Evolutionary conservation across 1,140 invertebrate species (phyloP).

Genomic region (Sycophaga agraensis): DNA sequence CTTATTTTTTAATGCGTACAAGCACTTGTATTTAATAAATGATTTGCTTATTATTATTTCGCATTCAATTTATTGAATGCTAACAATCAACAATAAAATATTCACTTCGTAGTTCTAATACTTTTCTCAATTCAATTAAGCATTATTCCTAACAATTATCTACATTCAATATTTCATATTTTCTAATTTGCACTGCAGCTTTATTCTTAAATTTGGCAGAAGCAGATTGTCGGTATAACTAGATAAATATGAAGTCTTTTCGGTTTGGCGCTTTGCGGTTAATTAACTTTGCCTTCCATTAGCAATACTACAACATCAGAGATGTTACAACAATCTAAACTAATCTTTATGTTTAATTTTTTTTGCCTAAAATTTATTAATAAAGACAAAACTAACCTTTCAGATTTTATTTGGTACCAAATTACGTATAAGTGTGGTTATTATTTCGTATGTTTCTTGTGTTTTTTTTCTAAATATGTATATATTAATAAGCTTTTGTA

Average conservation of each 20-base stretch:
- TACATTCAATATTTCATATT: slow-evolving; percentile 4
- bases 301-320: neutral
- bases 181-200: neutral
- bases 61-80: slow-evolving; percentile 1
- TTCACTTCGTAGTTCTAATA: neutral
- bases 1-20: neutral
- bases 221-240: slow-evolving; percentile 15
- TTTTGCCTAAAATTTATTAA: slow-evolving; percentile 6
- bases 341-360: neutral
- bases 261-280: neutral
- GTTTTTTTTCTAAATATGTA: neutral
- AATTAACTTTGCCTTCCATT: slow-evolving; percentile 7
- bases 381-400: slow-evolving; percentile 7
- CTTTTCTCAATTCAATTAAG: neutral
- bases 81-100: slow-evolving; percentile 1
- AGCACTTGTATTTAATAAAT: neutral
- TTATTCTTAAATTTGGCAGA: slow-evolving; percentile 6
- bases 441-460: slow-evolving; percentile 8
- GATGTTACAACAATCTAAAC: slow-evolving; percentile 1
- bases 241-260: slow-evolving; percentile 4
- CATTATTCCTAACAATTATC: neutral
- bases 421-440: neutral
- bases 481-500: slow-evolving; percentile 11
- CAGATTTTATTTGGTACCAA: neutral
- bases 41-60: neutral